Conservation (phyloP, 2,113 vertebrate genomes). For the Strix uralensis region DNA sequence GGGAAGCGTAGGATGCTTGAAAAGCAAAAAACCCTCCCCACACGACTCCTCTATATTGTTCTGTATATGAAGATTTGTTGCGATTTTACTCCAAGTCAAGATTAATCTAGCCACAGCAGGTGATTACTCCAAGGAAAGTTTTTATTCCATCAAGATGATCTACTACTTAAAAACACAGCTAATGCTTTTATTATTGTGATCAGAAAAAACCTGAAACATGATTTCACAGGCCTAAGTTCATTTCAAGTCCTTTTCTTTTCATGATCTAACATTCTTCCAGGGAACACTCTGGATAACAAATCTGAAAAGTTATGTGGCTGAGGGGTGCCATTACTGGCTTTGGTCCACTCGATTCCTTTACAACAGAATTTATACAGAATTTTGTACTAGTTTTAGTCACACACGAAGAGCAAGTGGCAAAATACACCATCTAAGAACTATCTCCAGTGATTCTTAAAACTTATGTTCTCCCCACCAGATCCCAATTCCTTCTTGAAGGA, state of each 20-base stretch:
- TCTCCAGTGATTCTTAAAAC: not conserved
- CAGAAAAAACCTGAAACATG: not conserved
- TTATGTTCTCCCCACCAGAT: not conserved
- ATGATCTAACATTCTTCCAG: not conserved
- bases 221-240: not conserved
- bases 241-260: not conserved
- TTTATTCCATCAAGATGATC: not conserved
- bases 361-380: not conserved
- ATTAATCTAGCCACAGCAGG: not conserved
- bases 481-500: not conserved
- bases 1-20: not conserved
- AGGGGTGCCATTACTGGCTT: not conserved
- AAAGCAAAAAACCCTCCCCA: not conserved
- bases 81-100: not conserved
- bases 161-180: not conserved
- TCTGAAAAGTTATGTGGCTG: not conserved
- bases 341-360: not conserved
- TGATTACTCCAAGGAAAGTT: not conserved
- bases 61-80: not conserved
- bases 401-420: not conserved
- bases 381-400: not conserved
- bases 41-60: accelerated
- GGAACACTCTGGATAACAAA: not conserved
- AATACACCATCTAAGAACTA: not conserved
- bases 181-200: not conserved